These are phyloP conservation scores for Apus apus DNA, from an alignment of 2,113 vertebrate species.

Conservation along the genomic window DNA sequence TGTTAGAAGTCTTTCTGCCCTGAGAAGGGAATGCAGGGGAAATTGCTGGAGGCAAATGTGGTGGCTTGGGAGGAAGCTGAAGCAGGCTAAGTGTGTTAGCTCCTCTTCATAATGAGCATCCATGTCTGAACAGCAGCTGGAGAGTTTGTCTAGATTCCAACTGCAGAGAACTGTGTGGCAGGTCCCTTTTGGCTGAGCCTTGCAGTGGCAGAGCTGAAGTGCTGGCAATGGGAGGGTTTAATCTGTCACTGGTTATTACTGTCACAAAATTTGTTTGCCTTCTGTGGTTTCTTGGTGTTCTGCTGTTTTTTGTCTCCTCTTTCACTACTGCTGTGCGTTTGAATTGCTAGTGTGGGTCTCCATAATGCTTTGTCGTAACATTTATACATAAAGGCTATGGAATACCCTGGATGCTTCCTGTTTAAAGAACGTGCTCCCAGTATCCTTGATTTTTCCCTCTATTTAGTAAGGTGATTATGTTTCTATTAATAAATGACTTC, in stretches of 20 bases:
- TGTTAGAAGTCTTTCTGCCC: neutral
- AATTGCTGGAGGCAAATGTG: neutral
- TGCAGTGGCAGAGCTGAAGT: neutral
- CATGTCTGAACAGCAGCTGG: slow-evolving; percentile 38
- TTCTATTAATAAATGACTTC: neutral
- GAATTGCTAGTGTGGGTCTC: neutral
- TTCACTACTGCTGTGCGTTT: neutral
- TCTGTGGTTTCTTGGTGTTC: neutral
- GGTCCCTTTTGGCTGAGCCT: neutral
- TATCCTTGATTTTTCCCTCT: neutral
- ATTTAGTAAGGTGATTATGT: neutral
- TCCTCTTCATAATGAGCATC: slow-evolving; percentile 25
- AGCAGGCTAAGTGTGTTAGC: neutral
- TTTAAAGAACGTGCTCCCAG: neutral
- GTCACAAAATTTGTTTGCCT: neutral
- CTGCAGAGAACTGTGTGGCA: slow-evolving; percentile 31
- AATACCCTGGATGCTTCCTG: neutral
- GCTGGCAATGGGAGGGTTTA: neutral
- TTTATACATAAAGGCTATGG: neutral
- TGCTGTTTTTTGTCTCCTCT: neutral
- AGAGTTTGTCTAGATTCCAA: slow-evolving; percentile 43
- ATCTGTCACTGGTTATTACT: neutral
- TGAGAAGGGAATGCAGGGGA: neutral
- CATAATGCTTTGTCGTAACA: accelerated
- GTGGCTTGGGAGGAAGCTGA: slow-evolving; percentile 1